These are phyloP conservation scores for Pomacea maculata DNA, from an alignment of 1,140 invertebrate species.

Conservation along the genomic window DNA sequence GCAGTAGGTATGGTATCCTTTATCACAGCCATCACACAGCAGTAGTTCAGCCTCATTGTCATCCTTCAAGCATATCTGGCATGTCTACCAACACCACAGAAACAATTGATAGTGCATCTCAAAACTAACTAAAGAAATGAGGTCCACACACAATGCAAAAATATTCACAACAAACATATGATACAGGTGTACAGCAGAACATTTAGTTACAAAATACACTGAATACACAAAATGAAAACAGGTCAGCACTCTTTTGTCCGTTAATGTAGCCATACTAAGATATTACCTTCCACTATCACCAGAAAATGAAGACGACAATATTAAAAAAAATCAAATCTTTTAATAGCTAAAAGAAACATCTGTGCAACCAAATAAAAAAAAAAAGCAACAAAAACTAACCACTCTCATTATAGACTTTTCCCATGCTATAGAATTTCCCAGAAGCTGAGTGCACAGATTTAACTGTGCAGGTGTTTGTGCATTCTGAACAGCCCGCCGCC, in stretches of 20 bases:
- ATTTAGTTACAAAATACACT: too few species aligned
- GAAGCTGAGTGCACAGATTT: slow-evolving; percentile 87
- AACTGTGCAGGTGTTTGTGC: slow-evolving; percentile 88
- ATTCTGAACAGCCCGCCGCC: slow-evolving; percentile 86
- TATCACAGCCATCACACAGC: slow-evolving; percentile 96
- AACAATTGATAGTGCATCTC: background rate
- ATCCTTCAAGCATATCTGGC: slow-evolving; percentile 94
- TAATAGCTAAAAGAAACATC: background rate
- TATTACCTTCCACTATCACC: background rate
- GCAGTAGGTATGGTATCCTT: slow-evolving; percentile 97
- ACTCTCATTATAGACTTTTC: slow-evolving; percentile 99
- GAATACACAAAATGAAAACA: too few species aligned
- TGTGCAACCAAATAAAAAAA: background rate
- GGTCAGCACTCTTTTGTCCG: too few species aligned
- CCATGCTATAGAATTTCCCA: slow-evolving; percentile 94
- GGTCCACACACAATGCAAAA: background rate
- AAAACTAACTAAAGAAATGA: background rate
- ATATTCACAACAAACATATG: too few species aligned
- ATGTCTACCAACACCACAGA: slow-evolving; percentile 79
- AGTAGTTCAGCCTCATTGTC: slow-evolving; percentile 95
- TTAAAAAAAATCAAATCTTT: background rate
- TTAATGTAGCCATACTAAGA: too few species aligned
- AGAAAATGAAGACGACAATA: background rate
- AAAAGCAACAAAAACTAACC: slow-evolving; percentile 71
- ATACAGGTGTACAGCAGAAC: too few species aligned